These are phyloP conservation scores for Halcyon malimbica DNA, from an alignment of 2,113 vertebrate genomes.

Conservation along the genomic window DNA sequence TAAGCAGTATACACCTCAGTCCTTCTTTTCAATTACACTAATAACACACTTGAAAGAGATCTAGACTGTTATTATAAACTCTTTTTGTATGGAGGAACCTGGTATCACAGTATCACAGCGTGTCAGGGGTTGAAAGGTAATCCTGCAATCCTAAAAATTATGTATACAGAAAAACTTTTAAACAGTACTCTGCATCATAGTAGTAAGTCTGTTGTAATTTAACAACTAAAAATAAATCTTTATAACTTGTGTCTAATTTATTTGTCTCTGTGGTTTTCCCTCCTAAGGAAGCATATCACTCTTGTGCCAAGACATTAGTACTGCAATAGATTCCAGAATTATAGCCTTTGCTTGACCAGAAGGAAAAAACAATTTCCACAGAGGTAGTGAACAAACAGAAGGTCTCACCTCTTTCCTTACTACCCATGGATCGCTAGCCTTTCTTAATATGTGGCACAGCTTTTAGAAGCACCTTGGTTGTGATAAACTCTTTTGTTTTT, in stretches of 20 bases:
- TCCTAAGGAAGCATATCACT: background rate
- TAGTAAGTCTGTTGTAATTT: background rate
- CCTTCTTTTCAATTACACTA: background rate
- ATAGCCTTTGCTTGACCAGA: background rate
- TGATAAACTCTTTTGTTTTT: background rate
- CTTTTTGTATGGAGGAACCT: background rate
- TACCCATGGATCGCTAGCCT: accelerated
- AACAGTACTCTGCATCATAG: background rate
- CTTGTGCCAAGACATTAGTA: background rate
- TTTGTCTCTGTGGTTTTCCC: background rate
- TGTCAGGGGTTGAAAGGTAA: too few species aligned
- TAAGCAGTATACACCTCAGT: background rate
- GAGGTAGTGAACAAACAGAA: background rate
- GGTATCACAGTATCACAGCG: background rate
- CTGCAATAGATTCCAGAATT: background rate
- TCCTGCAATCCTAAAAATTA: background rate
- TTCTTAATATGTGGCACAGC: background rate
- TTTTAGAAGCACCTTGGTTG: background rate
- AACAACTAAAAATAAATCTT: background rate
- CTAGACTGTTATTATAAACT: background rate
- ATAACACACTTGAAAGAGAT: background rate
- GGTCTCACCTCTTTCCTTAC: background rate
- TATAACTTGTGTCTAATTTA: background rate
- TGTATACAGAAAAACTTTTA: background rate
- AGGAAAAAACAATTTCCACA: background rate